Base-by-base conservation (phyloP, 2,113 vertebrate species). In the Motacilla alba region DNA sequence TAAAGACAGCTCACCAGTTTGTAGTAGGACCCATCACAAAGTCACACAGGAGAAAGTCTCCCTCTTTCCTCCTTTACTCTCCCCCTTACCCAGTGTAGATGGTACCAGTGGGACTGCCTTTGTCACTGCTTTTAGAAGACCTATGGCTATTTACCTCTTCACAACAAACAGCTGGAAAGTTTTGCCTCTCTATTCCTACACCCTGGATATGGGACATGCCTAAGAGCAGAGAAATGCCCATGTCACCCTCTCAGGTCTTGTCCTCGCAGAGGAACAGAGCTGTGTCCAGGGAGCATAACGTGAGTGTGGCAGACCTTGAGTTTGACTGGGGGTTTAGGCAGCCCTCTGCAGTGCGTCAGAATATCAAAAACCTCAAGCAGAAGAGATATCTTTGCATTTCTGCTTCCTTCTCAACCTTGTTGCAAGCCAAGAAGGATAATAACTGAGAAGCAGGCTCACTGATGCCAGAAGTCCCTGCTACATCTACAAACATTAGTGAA, bases 401-500 rank as follows among this genome's bases (percentile, higher is more conserved):
- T 62, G 23, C 39, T 62, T 80, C 63, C 21, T 80, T 76, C 55
- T 84, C n/a, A 62, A 52, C 19, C 37, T 92, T 70, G 10, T 27
- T 85, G 50, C 33, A 83, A 93, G 37, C n/a, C 58, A 67, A 84
- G 60, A 79, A 73, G 20, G 75, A 49, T 28, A 84, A 41, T 52
- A 91, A 55, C 26, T 30, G 35, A 70, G 82, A 91, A 74, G 30
- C 21, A 77, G 50, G 30, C 11, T 90, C 27, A 63, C 27, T 83
- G 82, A 80, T 59, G 27, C 39, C 63, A 85, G 63, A 76, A 24
- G 1, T 22, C 19, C 22, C 43, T 70, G 50, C 67, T 81, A 12
- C 15, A 75, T 63, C 68, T 70, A 63, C 85, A 93, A 95, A 87
- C 1, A 86, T 80, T 67, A 90, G 75, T 52, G 67, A 95, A 92